Evolutionary conservation across 2,113 vertebrate species (phyloP), one percentile per base, ranked within the genome.

Genomic region (Athene cunicularia): DNA sequence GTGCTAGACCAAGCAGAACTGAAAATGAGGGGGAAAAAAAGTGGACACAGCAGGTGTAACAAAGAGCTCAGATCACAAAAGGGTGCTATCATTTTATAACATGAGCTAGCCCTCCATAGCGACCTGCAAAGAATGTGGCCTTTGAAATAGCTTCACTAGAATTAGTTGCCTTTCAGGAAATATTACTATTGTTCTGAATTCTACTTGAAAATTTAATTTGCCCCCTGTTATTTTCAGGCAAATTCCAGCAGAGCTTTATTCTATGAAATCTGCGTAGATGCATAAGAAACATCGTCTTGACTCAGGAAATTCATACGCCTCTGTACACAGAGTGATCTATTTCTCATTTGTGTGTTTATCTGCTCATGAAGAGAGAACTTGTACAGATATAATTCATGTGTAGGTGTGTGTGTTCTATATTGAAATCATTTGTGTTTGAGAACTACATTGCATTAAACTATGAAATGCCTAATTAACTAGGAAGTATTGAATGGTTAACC

Each of bases 171-270:
- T 96, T 97, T 97, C 95, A 95, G 94, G 94, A 98, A 97, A 97
- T 97, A 97, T 97, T 95, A 96, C 93, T 90, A 96, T 97, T 98
- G 98, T 98, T 96, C 97, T 89, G 94, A 97, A 98, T 98, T 98
- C 97, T 96, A 97, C 74, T 96, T 52, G 63, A 91, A 97, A 97
- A 97, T 97, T 98, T 96, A 98, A 98, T 98, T 97, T 97, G 97
- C 97, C 96, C 97, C 97, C 98, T 91, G 97, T 98, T 97, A 97
- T 95, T 97, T 94, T 92, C 91, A 92, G 91, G 82, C 96, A 96
- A 97, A 96, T 97, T 96, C 97, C 97, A 97, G 72, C 94, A 90
- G 90, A 87, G 95, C 97, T 97, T 97, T 96, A 80, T 76, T 91
- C 95, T 95, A 63, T 93, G 82, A 94, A 96, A 97, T 93, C 92